Evolutionary conservation across 2,888 invertebrate genomes (phyloP).

Genomic region (Altica lythri): DNA sequence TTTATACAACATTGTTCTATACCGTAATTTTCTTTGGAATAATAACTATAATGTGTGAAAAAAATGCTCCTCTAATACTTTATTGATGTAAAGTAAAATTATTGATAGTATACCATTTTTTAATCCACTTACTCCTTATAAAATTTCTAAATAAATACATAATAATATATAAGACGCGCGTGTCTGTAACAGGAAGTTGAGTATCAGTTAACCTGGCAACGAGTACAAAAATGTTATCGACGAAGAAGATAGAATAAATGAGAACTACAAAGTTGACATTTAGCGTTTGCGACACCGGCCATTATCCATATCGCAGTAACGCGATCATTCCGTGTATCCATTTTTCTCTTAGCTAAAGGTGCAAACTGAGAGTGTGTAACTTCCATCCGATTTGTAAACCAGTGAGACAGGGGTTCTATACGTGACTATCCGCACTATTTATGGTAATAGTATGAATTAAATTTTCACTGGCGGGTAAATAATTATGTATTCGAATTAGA

Average conservation of each 20-base stretch:
- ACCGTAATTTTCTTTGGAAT: no score
- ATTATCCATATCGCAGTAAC: conserved; percentile 35
- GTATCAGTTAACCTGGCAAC: background rate
- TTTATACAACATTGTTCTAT: no score
- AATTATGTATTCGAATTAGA: no score
- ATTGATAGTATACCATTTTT: no score
- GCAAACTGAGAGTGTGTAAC: conserved; percentile 29
- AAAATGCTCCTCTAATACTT: no score
- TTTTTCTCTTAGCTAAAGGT: conserved; percentile 29
- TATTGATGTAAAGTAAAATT: no score
- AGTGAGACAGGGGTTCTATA: conserved; percentile 34
- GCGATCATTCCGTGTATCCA: conserved; percentile 30
- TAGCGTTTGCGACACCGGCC: conserved; percentile 23
- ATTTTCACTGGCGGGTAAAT: conserved; percentile 23
- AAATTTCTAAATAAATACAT: no score
- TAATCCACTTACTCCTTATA: no score
- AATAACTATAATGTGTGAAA: no score
- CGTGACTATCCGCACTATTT: conserved; percentile 42
- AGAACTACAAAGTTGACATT: conserved; percentile 24
- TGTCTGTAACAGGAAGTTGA: no score
- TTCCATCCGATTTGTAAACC: conserved; percentile 36
- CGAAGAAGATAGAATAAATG: conserved; percentile 9
- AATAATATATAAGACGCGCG: no score
- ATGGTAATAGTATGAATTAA: conserved; percentile 38
- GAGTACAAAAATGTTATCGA: background rate